phyloP scores from a whole-genome alignment of 92 coral and sea anemone species.

The Palythoa heliodiscus region DNA sequence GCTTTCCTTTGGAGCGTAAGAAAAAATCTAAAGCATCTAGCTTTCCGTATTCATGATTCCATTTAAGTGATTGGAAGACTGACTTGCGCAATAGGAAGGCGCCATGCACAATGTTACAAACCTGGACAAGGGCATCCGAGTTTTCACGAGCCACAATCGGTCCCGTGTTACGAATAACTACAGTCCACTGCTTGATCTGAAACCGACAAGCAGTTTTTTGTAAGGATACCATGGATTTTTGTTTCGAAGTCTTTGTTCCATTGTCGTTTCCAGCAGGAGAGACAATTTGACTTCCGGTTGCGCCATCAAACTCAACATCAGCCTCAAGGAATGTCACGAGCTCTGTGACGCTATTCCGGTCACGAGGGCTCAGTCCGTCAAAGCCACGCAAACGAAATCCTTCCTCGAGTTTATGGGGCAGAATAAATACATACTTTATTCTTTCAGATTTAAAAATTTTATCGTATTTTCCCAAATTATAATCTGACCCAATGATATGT shows the following conservation, averaged over 20 bases:
- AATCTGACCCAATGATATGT: conserved; percentile 21
- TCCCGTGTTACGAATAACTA: conserved; percentile 32
- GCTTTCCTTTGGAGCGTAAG: conserved; percentile 38
- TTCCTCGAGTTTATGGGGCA: conserved; percentile 34
- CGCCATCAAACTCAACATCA: conserved; percentile 33
- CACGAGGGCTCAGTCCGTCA: conserved; percentile 18
- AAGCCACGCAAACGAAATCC: conserved; percentile 4
- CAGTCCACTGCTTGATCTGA: conserved; percentile 25
- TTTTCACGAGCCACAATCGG: conserved; percentile 11
- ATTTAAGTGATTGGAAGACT: conserved; percentile 2
- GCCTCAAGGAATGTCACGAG: conserved; percentile 24
- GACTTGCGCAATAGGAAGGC: conserved; percentile 30
- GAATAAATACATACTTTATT: conserved; percentile 23
- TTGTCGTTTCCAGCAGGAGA: not conserved
- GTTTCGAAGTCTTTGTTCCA: not conserved
- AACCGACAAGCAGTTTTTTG: conserved; percentile 30
- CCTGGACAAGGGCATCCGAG: conserved; percentile 13
- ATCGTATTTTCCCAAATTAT: conserved; percentile 24
- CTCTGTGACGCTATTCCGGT: conserved; percentile 21
- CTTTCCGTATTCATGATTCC: conserved; percentile 41
- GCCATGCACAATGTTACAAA: conserved; percentile 23
- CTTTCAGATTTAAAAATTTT: not conserved
- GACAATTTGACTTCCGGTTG: not conserved
- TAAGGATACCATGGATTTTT: not conserved
- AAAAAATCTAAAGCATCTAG: conserved; percentile 21